Percentiles rank a stretch among this genome's conserved stretches.
Evolutionary conservation across 2,113 vertebrate genomes (phyloP).

Genomic region (Galbula dea): DNA sequence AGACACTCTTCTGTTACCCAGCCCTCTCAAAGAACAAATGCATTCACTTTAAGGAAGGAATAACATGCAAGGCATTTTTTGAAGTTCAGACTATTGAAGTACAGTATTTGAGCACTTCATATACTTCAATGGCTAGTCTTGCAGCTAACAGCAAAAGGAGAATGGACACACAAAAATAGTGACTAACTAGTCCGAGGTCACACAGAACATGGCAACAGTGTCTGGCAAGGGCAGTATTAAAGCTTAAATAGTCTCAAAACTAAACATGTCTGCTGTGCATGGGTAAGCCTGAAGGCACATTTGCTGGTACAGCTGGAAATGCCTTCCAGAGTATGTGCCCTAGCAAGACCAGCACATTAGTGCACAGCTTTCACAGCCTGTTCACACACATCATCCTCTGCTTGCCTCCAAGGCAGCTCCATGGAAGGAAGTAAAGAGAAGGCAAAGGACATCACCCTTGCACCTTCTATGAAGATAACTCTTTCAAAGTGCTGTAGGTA

Average conservation of each 20-base stretch:
- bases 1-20: neutral
- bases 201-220: neutral
- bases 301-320: neutral
- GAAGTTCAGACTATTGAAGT: neutral
- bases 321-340: neutral
- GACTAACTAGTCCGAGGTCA: neutral
- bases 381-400: neutral
- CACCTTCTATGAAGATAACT: neutral
- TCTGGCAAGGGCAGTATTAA: neutral
- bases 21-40: neutral
- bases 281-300: neutral
- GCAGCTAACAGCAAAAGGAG: neutral
- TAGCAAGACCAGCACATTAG: neutral
- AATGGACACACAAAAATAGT: neutral
- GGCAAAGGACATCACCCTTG: neutral
- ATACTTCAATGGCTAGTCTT: constrained; percentile 13
- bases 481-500: neutral
- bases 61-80: neutral
- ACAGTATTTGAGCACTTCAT: neutral
- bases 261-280: neutral
- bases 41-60: neutral
- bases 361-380: neutral
- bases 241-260: constrained; percentile 3
- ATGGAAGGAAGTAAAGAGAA: neutral
- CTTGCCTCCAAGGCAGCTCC: neutral